Evolutionary conservation across 2,797 vertebrate genomes (phyloP), one percentile per base, ranked within the genome.

Genomic region (Chrosomus eos): DNA sequence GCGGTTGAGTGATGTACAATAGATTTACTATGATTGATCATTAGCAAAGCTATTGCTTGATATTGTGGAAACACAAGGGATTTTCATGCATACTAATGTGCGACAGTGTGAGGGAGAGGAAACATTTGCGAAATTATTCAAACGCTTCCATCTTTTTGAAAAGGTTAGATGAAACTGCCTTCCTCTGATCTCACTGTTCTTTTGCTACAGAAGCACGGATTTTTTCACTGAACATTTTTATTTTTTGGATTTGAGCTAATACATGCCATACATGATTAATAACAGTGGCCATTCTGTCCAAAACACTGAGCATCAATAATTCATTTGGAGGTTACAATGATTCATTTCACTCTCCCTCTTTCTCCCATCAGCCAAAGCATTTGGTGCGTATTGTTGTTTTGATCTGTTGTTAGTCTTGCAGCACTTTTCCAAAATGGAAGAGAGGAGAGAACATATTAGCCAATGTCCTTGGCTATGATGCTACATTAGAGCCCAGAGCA

Each of bases 251-350:
- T 23, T 26, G 68, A 31, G 40, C 26, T 84, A 73, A 85, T 64
- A 82, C 79, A 83, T 64, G 33, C 33, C 18, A 33, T 80, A 74
- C 60, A 73, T 80, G 75, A 76, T 84, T 84, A 80, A 86, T 88
- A 85, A 64, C 62, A 60, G 26, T 68, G 67, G 74, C 64, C 78
- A 81, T 64, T 64, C 71, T 43, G 81, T 68, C 81, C 78, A 79
- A 82, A 88, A 85, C 80, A 76, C 85, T 67, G 80, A 81, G 71
- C 76, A 66, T 88, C 45, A 83, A 87, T 85, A 87, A 87, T 87
- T 87, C 70, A 88, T 75, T 60, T 33, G 67, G 74, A 80, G 71
- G 70, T 87, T 80, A 88, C 70, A 81, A 66, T 84, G 79, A 79
- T 78, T 79, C 68, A 60, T 64, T 60, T 72, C 19, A 19, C 40